Base-by-base conservation (phyloP, 2,797 vertebrate species). In the Cossypha heuglini region DNA sequence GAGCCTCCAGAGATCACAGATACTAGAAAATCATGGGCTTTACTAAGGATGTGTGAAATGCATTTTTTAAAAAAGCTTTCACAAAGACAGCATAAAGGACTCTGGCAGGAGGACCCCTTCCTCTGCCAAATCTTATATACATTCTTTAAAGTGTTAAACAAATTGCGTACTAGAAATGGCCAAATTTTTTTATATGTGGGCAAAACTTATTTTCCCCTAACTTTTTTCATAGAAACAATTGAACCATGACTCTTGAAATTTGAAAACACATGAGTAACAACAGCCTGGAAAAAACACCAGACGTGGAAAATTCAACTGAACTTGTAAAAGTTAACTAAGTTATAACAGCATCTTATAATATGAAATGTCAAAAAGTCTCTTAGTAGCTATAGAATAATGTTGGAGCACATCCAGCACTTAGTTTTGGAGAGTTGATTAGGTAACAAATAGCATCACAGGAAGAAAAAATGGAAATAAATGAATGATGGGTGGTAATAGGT, bases 231-330 rank as follows among this genome's bases (percentile, higher is more conserved):
- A 55, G 69, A 93, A 91, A 63, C 43, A 91, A 91, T 85, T 91
- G 69, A 95, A 94, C 69, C 72, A 37, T 94, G 85, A 95, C 62
- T 74, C 85, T 81, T 69, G 73, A 91, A 90, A 88, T 86, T 86
- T 69, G 54, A 93, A 94, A 95, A 58, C 51, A 58, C 11, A 72
- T 78, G 58, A 75, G 77, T 80, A 91, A 81, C 38, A 90, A 61
- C 49, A 49, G 82, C 35, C 93, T 91, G 90, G 69, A 93, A 87
- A 51, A 77, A 95, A 75, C 42, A 90, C 3, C 26, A 58, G 68
- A 26, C 72, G 84, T 61, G 88, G 91, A 95, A 95, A 94, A 88
- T 81, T 86, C 64, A 88, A 6, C 58, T 46, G 54, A 91, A 81
- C 43, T 81, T 94, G 64, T 88, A 83, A 74, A 96, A 80, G 24